Evolutionary conservation across 1,140 invertebrate species (phyloP).

Genomic region (Diorhabda sublineata): DNA sequence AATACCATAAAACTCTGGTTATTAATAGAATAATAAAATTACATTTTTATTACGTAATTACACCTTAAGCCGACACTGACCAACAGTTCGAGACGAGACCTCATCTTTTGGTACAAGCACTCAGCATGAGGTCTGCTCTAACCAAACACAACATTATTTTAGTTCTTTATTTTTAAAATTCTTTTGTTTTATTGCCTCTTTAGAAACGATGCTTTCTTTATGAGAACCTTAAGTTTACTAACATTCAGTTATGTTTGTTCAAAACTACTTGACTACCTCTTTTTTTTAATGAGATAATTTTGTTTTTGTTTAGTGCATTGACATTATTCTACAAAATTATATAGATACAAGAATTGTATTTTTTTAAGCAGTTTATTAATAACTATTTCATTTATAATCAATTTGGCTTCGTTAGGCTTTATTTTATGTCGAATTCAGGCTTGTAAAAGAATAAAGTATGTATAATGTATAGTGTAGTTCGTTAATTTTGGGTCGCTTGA

Average conservation of each 20-base stretch:
- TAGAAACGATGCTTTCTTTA: slow-evolving; percentile 1
- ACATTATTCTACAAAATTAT: too few relatives aligned
- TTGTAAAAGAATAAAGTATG: too few relatives aligned
- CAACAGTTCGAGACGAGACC: neutral
- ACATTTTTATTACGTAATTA: neutral
- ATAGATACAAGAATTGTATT: too few relatives aligned
- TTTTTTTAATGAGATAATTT: too few relatives aligned
- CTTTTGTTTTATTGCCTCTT: slow-evolving; percentile 10
- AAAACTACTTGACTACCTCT: too few relatives aligned
- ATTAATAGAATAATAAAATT: neutral
- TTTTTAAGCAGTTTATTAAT: too few relatives aligned
- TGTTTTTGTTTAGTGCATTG: too few relatives aligned
- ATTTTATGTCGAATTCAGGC: too few relatives aligned
- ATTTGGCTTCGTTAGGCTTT: too few relatives aligned
- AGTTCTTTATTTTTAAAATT: slow-evolving; percentile 11
- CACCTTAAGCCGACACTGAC: slow-evolving; percentile 8
- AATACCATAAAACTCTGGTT: neutral
- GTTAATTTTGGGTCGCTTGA: too few relatives aligned
- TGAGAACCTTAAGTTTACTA: neutral
- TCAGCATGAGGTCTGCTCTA: slow-evolving; percentile 10
- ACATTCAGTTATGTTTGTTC: neutral
- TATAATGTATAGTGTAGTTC: too few relatives aligned
- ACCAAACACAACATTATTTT: slow-evolving; percentile 16
- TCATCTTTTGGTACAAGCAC: slow-evolving; percentile 1
- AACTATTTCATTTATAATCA: too few relatives aligned